A percentile compares a stretch with the other conserved stretches of the same genome.
Evolutionary conservation across 92 coral and sea anemone species (phyloP).

Genomic region (Zoanthus sociatus): DNA sequence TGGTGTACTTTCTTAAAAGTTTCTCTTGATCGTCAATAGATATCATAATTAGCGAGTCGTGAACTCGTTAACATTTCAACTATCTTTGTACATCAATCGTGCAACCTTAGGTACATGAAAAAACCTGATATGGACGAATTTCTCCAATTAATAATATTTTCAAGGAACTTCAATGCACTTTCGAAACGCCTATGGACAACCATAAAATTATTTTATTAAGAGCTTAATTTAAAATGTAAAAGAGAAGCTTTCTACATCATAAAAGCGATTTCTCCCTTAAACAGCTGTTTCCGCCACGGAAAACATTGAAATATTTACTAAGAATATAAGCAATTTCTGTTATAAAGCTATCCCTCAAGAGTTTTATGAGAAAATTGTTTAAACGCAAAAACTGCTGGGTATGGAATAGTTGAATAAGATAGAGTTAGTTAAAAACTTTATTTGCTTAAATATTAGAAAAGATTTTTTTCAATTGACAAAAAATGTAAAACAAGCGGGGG

Average conservation of each 20-base stretch:
- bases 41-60: no score
- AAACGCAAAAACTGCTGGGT: neutral
- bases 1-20: no score
- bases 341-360: neutral
- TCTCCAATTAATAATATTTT: neutral
- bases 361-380: neutral
- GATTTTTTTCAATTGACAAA: neutral
- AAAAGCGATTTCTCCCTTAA: neutral
- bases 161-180: neutral
- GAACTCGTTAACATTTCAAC: no score
- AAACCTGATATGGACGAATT: conserved; percentile 2
- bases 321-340: neutral
- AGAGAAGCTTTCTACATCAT: conserved; percentile 3
- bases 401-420: no score
- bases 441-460: conserved; percentile 7
- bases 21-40: no score
- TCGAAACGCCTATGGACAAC: neutral
- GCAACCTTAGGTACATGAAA: neutral
- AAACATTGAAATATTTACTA: conserved; percentile 1
- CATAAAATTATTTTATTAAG: neutral
- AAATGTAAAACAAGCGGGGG: conserved; percentile 39
- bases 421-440: neutral
- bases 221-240: neutral
- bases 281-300: conserved; percentile 47
- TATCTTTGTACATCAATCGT: no score